These are phyloP conservation scores for Somateria mollissima DNA, from an alignment of 2,797 vertebrate species.

Conservation along the genomic window DNA sequence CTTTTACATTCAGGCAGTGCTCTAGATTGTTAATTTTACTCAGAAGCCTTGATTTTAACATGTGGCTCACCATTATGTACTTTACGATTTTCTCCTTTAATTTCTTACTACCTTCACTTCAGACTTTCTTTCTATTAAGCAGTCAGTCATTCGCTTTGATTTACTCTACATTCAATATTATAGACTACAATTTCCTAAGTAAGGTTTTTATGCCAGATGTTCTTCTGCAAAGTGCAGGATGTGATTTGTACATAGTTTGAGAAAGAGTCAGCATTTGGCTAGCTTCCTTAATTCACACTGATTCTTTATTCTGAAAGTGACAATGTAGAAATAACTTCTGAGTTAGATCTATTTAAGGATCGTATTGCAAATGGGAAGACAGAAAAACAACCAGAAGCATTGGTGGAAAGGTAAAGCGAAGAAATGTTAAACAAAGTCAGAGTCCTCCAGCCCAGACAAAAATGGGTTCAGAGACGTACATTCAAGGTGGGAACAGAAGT, in stretches of 20 bases:
- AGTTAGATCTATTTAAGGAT: neutral
- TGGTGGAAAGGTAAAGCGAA: neutral
- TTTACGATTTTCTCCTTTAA: neutral
- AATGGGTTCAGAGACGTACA: neutral
- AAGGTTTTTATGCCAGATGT: neutral
- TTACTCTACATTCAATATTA: neutral
- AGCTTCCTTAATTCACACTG: neutral
- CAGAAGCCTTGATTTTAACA: neutral
- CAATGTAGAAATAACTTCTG: neutral
- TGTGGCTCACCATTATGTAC: neutral
- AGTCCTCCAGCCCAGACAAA: neutral
- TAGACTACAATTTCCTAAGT: neutral
- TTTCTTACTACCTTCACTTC: neutral
- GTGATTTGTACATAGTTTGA: neutral
- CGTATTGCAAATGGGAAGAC: neutral
- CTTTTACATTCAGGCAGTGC: neutral
- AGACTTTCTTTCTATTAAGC: neutral
- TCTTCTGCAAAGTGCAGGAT: neutral
- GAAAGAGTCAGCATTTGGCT: neutral
- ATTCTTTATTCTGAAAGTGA: neutral
- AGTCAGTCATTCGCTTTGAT: neutral
- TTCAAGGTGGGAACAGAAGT: neutral
- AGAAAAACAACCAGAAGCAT: neutral
- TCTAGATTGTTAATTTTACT: neutral
- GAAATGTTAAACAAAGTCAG: neutral